These are phyloP conservation scores for Bombus confusus DNA, from an alignment of 1,140 invertebrate genomes.

Conservation along the genomic window DNA sequence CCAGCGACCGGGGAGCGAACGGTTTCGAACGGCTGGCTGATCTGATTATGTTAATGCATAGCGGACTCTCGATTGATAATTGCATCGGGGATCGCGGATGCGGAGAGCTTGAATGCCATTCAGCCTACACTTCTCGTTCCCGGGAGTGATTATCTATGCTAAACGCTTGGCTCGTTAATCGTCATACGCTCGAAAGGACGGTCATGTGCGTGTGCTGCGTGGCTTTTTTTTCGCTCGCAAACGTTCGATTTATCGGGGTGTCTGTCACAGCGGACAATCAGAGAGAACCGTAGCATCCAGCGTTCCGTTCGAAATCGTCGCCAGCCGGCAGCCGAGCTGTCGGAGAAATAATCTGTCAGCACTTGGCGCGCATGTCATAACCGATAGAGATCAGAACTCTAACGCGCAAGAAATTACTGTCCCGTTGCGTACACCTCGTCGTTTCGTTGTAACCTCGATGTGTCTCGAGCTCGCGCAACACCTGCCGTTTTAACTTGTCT, in stretches of 20 bases:
- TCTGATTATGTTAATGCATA: slow-evolving; percentile 76
- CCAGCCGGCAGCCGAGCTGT: background rate
- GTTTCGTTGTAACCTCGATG: background rate
- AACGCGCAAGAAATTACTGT: background rate
- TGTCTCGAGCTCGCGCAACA: background rate
- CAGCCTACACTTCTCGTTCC: slow-evolving; percentile 62
- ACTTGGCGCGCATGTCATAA: background rate
- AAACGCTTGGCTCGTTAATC: slow-evolving; percentile 73
- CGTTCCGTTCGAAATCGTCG: no score
- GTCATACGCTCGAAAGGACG: slow-evolving; percentile 24
- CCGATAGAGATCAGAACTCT: background rate
- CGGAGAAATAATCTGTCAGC: background rate
- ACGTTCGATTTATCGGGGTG: slow-evolving; percentile 5
- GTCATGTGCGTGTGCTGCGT: slow-evolving; percentile 4
- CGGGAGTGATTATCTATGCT: slow-evolving; percentile 78
- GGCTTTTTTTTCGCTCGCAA: background rate
- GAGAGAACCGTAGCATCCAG: background rate
- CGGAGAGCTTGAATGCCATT: slow-evolving; percentile 62
- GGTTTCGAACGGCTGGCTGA: slow-evolving; percentile 64
- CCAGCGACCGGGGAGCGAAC: background rate
- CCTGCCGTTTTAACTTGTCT: slow-evolving; percentile 33
- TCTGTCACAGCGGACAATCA: background rate
- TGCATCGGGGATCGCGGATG: slow-evolving; percentile 68
- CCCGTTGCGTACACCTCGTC: background rate
- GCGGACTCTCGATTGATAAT: slow-evolving; percentile 76